Evolutionary conservation across 2,888 invertebrate species (phyloP).

Genomic region (Phaonia tiefii): DNA sequence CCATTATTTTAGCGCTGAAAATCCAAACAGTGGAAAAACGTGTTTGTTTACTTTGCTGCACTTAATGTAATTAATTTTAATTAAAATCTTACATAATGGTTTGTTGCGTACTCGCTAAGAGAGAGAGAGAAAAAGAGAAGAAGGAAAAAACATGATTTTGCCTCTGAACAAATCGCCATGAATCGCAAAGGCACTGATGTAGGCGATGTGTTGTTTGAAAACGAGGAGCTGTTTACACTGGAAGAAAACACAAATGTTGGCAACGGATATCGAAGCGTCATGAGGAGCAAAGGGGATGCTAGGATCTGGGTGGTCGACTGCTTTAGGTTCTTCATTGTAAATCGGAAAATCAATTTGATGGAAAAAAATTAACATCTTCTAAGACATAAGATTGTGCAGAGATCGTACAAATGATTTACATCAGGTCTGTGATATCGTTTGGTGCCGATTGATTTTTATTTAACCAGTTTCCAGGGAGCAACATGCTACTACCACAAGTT

Average conservation of each 20-base stretch:
- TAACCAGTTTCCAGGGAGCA: too few relatives aligned
- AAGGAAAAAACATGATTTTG: not conserved
- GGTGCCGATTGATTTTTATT: too few relatives aligned
- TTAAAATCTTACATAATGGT: conserved; percentile 78
- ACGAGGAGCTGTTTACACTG: conserved; percentile 23
- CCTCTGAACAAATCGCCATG: not conserved
- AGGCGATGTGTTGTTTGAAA: too few relatives aligned
- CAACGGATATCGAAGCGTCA: conserved; percentile 13
- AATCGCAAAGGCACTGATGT: conserved; percentile 13
- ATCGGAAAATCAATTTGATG: too few relatives aligned
- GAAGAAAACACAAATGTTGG: not conserved
- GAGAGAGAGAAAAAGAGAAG: conserved; percentile 17
- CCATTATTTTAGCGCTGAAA: not conserved
- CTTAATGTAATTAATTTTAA: conserved; percentile 80
- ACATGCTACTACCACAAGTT: too few relatives aligned
- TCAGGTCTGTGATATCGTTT: too few relatives aligned
- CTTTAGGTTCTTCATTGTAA: too few relatives aligned
- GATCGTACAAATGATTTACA: too few relatives aligned
- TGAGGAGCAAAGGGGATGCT: not conserved
- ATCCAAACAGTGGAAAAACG: conserved; percentile 45
- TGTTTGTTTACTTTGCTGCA: conserved; percentile 75
- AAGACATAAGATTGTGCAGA: too few relatives aligned
- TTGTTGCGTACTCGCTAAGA: conserved; percentile 66
- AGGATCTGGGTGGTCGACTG: too few relatives aligned
- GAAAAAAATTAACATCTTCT: too few relatives aligned